phyloP scores from a whole-genome alignment of 2,113 vertebrate genomes.

The Hippocampus abdominalis region DNA sequence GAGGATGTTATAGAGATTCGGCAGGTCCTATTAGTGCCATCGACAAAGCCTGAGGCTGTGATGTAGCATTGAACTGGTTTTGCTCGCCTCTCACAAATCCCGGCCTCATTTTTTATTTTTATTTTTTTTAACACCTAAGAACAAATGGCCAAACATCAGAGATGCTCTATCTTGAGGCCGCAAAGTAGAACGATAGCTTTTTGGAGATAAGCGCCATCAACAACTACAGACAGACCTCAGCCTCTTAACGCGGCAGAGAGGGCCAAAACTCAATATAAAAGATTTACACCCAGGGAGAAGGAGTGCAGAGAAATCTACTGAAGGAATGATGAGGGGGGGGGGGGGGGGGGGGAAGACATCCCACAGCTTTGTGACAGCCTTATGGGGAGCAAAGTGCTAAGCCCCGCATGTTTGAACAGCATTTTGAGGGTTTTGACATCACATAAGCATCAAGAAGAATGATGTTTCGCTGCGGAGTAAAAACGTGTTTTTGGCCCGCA shows the following conservation, averaged over 20 bases:
- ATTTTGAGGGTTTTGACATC: constrained; percentile 1
- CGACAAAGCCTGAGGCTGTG: constrained; percentile 25
- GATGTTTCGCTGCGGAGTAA: not conserved
- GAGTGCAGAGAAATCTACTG: constrained; percentile 18
- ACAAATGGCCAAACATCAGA: constrained; percentile 1
- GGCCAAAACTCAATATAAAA: constrained; percentile 56
- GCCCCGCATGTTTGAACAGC: not conserved
- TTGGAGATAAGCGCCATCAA: constrained; percentile 14
- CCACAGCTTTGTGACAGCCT: constrained; percentile 28
- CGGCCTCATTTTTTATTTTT: not conserved
- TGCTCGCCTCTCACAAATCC: not conserved
- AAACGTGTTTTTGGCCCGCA: not conserved
- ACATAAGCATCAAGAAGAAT: not conserved
- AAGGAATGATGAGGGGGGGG: constrained; percentile 16
- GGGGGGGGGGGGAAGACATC: constrained; percentile 3
- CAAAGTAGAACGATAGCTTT: constrained; percentile 18
- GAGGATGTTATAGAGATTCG: constrained; percentile 9
- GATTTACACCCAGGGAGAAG: constrained; percentile 32
- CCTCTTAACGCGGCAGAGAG: constrained; percentile 40
- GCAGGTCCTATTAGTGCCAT: constrained; percentile 13
- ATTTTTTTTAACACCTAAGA: not conserved
- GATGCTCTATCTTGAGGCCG: not conserved
- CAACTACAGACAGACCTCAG: constrained; percentile 34
- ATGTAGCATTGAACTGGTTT: constrained; percentile 1
- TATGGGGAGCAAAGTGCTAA: constrained; percentile 38